These are phyloP conservation scores for Maniola jurtina DNA, from an alignment of 1,140 invertebrate species.

Conservation along the genomic window DNA sequence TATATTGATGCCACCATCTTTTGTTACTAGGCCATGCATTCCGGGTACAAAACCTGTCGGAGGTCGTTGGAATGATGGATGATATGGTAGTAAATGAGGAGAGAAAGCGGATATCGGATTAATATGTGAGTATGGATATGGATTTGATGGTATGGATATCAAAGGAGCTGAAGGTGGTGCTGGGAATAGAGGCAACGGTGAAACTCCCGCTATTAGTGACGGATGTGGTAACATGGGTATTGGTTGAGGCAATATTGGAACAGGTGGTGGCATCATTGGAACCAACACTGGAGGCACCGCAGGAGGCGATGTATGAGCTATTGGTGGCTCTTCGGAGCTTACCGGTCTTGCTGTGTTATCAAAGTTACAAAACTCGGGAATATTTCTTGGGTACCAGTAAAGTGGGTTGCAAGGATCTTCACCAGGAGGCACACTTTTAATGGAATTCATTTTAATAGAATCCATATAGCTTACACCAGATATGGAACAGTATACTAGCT, in stretches of 20 bases:
- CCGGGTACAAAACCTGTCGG: constrained; percentile 56
- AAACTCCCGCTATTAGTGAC: not conserved
- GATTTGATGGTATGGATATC: constrained; percentile 19
- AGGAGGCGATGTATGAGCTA: not conserved
- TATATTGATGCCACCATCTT: constrained; percentile 62
- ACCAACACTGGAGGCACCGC: constrained; percentile 14
- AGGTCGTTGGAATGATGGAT: not conserved
- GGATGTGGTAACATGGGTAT: constrained; percentile 12
- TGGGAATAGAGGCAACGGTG: constrained; percentile 4
- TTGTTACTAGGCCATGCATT: constrained; percentile 53
- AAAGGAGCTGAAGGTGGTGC: constrained; percentile 35
- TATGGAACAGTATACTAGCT: constrained; percentile 36
- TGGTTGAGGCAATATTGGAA: constrained; percentile 16
- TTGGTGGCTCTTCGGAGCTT: constrained; percentile 16
- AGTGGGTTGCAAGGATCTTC: constrained; percentile 56
- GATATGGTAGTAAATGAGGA: not conserved
- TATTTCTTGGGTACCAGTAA: constrained; percentile 59
- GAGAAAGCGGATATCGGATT: not conserved
- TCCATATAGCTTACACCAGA: constrained; percentile 48
- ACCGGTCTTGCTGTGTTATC: not conserved
- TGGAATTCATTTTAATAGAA: constrained; percentile 20
- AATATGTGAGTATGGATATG: not conserved
- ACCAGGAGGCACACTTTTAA: constrained; percentile 9
- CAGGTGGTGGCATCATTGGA: constrained; percentile 21
- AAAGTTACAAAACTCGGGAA: constrained; percentile 51